phyloP scores from a whole-genome alignment of 2,797 vertebrate genomes.

The Myotis myotis region DNA sequence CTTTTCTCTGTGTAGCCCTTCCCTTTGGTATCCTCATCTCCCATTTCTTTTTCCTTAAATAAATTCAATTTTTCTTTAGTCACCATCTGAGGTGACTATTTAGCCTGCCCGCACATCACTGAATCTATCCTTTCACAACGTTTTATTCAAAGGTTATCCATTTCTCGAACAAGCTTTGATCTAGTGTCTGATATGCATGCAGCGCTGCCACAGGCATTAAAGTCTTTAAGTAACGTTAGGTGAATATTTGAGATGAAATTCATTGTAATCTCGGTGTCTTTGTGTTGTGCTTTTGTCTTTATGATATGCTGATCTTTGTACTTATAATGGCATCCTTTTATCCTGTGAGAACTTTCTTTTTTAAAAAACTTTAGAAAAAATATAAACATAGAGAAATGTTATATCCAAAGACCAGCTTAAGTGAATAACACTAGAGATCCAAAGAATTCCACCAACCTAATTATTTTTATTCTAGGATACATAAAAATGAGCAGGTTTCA shows the following conservation, averaged over 20 bases:
- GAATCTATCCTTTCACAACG: not conserved
- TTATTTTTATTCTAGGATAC: constrained; percentile 6
- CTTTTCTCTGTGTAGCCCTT: too few relatives aligned
- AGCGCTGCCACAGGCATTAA: not conserved
- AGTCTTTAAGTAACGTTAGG: not conserved
- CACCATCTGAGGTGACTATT: too few relatives aligned
- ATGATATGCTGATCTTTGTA: not conserved
- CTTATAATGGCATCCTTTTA: not conserved
- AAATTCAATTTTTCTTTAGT: too few relatives aligned
- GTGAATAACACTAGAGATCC: not conserved
- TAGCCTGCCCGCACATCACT: too few relatives aligned
- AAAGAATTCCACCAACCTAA: not conserved
- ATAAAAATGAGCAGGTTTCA: constrained; percentile 38
- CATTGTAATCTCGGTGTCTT: not conserved
- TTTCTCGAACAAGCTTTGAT: not conserved
- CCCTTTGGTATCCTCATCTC: too few relatives aligned
- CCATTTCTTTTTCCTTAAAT: too few relatives aligned
- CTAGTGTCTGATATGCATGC: not conserved
- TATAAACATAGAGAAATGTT: not conserved
- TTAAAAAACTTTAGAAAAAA: not conserved
- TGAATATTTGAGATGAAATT: not conserved
- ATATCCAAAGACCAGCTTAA: not conserved
- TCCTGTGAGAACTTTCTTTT: not conserved
- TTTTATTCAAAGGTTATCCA: constrained; percentile 1
- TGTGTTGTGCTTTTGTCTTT: not conserved